Base-by-base conservation (phyloP, 2,797 vertebrate species). In the Brachyrhaphis roseni region DNA sequence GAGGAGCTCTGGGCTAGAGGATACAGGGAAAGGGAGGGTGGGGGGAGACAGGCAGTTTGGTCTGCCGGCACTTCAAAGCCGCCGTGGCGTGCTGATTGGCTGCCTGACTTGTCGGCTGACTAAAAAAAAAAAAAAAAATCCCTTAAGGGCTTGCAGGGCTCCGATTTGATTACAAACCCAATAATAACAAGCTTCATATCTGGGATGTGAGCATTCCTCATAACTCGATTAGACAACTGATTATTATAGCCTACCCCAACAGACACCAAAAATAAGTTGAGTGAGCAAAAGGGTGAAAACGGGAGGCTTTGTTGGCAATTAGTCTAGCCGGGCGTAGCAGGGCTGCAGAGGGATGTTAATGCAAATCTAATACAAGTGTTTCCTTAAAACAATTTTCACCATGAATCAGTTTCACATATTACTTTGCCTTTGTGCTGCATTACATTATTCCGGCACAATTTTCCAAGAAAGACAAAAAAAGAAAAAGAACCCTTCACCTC, bases 141-240 rank as follows among this genome's bases (percentile, higher is more conserved):
- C 89, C 90, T 87, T 49, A 16, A 68, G 87, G 87, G 83, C 59
- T 78, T 80, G 81, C 84, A 86, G 85, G 88, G 86, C 91, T 91
- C 88, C 80, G 87, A 92, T 92, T 94, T 93, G 89, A 95, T 93
- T 94, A 94, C 90, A 92, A 90, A 91, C 83, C 89, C 90, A 93
- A 92, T 94, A 94, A 90, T 47, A 72, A 82, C 79, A 87, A 88
- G 88, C 86, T 86, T 84, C 85, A 86, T 87, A 89, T 93, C 92
- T 88, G 85, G 89, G 83, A 90, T 16, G 87, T 86, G 88, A 90
- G 91, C 88, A 77, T 74, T 28, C 66, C 79, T 87, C 82, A 77
- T 84, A 89, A 93, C 88, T 80, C 62, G 64, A 93, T 94, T 88
- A 93, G 89, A 90, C 80, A 71, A 82, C 79, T 87, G 85, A 94